phyloP scores from a whole-genome alignment of 2,888 invertebrate species.

The Rapana venosa region DNA sequence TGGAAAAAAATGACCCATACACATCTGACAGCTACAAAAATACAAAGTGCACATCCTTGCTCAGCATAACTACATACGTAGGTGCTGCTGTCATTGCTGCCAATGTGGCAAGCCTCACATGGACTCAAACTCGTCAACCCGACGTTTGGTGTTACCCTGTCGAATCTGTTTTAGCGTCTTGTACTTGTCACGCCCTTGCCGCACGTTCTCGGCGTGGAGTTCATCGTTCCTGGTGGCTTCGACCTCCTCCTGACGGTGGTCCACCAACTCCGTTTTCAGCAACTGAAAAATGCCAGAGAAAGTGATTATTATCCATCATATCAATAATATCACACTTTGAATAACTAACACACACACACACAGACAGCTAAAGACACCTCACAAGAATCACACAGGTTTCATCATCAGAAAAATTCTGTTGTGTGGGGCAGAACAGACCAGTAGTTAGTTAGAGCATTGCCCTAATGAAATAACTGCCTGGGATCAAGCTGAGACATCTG shows the following conservation, averaged over 20 bases:
- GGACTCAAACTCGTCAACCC: constrained; percentile 99
- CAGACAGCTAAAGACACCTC: too few species aligned
- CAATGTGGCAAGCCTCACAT: constrained; percentile 46
- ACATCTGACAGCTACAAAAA: neutral
- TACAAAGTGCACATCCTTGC: neutral
- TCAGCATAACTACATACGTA: neutral
- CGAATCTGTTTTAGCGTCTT: constrained; percentile 99
- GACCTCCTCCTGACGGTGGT: constrained; percentile 85
- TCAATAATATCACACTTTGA: too few species aligned
- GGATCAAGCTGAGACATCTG: too few species aligned
- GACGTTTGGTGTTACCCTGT: constrained; percentile 99
- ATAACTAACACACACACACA: too few species aligned
- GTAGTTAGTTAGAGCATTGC: too few species aligned
- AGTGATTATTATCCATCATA: too few species aligned
- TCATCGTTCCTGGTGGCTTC: constrained; percentile 62
- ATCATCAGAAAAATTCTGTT: too few species aligned
- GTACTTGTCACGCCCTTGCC: constrained; percentile 94
- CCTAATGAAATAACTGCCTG: too few species aligned
- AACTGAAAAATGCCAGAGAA: constrained; percentile 82
- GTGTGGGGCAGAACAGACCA: too few species aligned
- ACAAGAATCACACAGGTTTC: too few species aligned
- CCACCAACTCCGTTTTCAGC: constrained; percentile 95
- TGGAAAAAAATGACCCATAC: neutral
- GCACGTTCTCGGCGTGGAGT: constrained; percentile 96
- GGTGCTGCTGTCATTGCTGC: neutral